Percentiles rank a stretch among this genome's conserved stretches.
phyloP scores from a whole-genome alignment of 1,140 invertebrate genomes.

The Bemisia tabaci region DNA sequence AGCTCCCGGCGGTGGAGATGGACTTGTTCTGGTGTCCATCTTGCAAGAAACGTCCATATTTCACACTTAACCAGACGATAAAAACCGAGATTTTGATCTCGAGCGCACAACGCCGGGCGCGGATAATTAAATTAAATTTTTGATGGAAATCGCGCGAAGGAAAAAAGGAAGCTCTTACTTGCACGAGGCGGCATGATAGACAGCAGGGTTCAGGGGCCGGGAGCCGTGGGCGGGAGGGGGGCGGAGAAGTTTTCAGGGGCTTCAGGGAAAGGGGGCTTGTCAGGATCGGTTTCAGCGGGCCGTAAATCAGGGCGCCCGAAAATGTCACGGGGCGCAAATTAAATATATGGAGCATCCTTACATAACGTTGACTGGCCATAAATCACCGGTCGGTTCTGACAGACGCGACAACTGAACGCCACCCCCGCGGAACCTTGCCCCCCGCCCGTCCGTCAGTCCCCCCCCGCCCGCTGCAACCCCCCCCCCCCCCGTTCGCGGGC shows the following conservation, averaged over 20 bases:
- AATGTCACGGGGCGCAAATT: not conserved
- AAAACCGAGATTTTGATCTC: too few relatives aligned
- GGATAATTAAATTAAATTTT: slow-evolving; percentile 1
- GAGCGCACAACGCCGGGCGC: too few relatives aligned
- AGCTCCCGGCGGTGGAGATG: too few relatives aligned
- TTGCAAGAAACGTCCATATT: too few relatives aligned
- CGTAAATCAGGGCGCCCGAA: not conserved
- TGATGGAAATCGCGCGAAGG: not conserved
- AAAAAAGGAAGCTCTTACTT: not conserved
- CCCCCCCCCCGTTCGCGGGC: too few relatives aligned
- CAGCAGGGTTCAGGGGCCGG: not conserved
- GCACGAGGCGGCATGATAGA: not conserved
- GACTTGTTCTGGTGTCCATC: too few relatives aligned
- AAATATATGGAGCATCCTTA: not conserved
- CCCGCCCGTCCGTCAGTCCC: not conserved
- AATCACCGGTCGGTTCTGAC: not conserved
- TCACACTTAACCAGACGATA: too few relatives aligned
- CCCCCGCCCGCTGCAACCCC: too few relatives aligned
- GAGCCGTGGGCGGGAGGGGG: too few relatives aligned
- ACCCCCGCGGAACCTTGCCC: not conserved
- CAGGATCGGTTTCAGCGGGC: not conserved
- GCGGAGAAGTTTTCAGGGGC: not conserved
- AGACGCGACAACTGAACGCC: not conserved
- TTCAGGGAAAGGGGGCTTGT: not conserved
- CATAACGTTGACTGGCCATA: not conserved